Evolutionary conservation across 2,113 vertebrate genomes (phyloP), one percentile per base, ranked within the genome.

Genomic region (Entelurus aequoreus): DNA sequence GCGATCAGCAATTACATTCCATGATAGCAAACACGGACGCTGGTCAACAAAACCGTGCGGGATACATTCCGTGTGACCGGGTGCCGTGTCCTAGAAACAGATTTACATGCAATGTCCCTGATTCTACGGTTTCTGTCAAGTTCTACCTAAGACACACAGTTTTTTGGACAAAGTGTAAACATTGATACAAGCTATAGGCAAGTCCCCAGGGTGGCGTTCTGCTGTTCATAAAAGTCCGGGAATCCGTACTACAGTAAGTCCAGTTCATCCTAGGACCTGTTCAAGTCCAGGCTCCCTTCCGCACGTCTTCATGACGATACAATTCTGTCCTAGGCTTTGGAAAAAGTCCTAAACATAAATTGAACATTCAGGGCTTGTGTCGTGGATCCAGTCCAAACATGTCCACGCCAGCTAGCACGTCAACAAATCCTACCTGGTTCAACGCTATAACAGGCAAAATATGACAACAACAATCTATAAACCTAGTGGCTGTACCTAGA

Each of bases 51-150:
- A 42, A 56, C 54, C 9, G 15, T 40, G 36, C n/a, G n/a, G 54
- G 65, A 59, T 35, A 56, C 46, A 38, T 53, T 60, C 42, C 28
- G 28, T 28, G 28, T 28, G 28, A 28, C 28, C 28, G 48, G 55
- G 57, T 5, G 51, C 28, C 28, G 28, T 28, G 7, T 68, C 60
- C 42, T 54, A 48, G 38, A 72, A 48, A 65, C 37, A 37, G 21
- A 67, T 60, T 63, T 73, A 79, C 78, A 74, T 83, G 82, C 81
- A 60, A 52, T 66, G 49, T 69, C 76, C 81, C 81, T 79, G 81
- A 84, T 71, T 73, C 48, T 62, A 74, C 76, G 69, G 69, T 13
- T 65, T 69, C 35, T 70, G 75, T 76, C 80, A 81, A 82, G 42
- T 46, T 46, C 84, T 75, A 84, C 36, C 46, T 69, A 68, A 66